Conservation (phyloP, 2,113 vertebrate genomes). For the Anas platyrhynchos region DNA sequence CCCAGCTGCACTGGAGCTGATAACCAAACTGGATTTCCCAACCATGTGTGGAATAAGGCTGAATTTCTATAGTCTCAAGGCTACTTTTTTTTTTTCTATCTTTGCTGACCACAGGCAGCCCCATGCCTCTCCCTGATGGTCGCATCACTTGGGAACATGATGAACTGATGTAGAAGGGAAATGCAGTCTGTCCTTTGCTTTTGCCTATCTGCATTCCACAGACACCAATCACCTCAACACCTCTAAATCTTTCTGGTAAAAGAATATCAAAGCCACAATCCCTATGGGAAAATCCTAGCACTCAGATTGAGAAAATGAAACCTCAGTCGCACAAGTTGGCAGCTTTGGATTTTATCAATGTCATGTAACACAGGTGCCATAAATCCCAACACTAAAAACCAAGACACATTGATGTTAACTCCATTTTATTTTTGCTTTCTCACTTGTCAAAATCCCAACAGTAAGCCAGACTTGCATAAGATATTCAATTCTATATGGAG, state of each 20-base stretch:
- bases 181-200: background rate
- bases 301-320: background rate
- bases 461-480: background rate
- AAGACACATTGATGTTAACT: background rate
- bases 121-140: background rate
- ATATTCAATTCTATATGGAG: background rate
- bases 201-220: background rate
- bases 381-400: background rate
- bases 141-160: accelerated
- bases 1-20: background rate
- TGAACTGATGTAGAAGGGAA: background rate
- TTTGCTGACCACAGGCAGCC: background rate
- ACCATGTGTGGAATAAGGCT: background rate
- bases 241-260: background rate
- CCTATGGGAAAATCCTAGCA: background rate
- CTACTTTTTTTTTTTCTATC: background rate
- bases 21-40: background rate
- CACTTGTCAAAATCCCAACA: background rate
- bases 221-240: background rate
- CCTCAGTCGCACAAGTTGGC: background rate
- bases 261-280: background rate
- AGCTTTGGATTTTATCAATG: background rate
- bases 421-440: slow-evolving; percentile 11
- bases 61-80: background rate
- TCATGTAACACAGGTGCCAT: background rate